A percentile compares a stretch with the other conserved stretches of the same genome.
These are phyloP conservation scores for Phalacrocorax carbo DNA, from an alignment of 2,113 vertebrate species.

Conservation along the genomic window DNA sequence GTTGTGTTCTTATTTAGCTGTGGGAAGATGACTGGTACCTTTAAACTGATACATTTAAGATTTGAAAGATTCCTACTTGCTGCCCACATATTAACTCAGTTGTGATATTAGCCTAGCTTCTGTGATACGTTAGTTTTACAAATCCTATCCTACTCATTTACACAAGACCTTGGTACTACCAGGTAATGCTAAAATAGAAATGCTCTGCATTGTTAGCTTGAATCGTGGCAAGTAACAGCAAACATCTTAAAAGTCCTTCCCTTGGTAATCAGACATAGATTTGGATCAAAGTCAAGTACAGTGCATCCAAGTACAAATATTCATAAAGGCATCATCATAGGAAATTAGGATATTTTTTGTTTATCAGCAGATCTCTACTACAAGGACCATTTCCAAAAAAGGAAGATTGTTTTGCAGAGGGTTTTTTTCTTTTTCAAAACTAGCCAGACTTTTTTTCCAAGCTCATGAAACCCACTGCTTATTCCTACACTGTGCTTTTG, in stretches of 20 bases:
- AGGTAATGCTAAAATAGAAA: background rate
- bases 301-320: background rate
- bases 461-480: background rate
- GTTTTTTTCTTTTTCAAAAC: background rate
- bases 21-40: background rate
- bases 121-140: background rate
- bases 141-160: background rate
- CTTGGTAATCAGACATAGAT: background rate
- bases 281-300: background rate
- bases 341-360: background rate
- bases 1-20: background rate
- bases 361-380: background rate
- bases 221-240: rapidly evolving
- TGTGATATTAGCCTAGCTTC: background rate
- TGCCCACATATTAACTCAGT: background rate
- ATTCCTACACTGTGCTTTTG: background rate
- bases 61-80: background rate
- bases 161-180: background rate
- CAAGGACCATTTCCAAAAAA: background rate
- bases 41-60: background rate
- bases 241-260: background rate
- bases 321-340: background rate
- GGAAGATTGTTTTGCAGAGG: background rate
- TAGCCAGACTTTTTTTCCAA: background rate
- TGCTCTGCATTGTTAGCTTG: background rate